Conservation (phyloP, 2,888 invertebrate species). For the Pyrrhia umbra region DNA sequence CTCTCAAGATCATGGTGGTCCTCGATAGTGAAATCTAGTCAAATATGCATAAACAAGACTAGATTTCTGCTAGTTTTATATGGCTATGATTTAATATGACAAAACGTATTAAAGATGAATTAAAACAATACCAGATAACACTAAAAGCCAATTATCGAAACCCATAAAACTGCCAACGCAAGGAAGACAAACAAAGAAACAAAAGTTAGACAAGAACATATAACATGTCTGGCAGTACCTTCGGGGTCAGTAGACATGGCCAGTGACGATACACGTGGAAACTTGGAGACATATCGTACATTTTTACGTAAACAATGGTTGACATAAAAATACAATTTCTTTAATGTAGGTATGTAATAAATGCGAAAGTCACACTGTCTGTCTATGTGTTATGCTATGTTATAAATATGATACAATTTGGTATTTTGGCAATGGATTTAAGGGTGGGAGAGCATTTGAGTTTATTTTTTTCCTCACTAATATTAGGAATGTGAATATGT, state of each 20-base stretch:
- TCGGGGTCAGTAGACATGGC: background rate
- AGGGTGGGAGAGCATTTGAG: too few species aligned
- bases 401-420: too few species aligned
- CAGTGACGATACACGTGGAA: constrained; percentile 3
- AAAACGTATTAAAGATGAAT: background rate
- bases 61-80: background rate
- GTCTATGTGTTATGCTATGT: too few species aligned
- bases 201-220: constrained; percentile 14
- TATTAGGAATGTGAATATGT: too few species aligned
- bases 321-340: too few species aligned
- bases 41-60: background rate
- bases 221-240: constrained; percentile 17
- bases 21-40: background rate
- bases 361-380: too few species aligned
- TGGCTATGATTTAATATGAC: background rate
- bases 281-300: background rate
- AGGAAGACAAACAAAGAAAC: constrained; percentile 1
- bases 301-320: background rate
- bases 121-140: constrained; percentile 15
- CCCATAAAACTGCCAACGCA: constrained; percentile 38
- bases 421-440: too few species aligned
- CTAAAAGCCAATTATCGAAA: constrained; percentile 36
- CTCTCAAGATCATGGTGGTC: too few species aligned
- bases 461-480: too few species aligned
- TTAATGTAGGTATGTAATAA: too few species aligned